Conservation (phyloP, 2,797 vertebrate species). For the Podargus strigoides region DNA sequence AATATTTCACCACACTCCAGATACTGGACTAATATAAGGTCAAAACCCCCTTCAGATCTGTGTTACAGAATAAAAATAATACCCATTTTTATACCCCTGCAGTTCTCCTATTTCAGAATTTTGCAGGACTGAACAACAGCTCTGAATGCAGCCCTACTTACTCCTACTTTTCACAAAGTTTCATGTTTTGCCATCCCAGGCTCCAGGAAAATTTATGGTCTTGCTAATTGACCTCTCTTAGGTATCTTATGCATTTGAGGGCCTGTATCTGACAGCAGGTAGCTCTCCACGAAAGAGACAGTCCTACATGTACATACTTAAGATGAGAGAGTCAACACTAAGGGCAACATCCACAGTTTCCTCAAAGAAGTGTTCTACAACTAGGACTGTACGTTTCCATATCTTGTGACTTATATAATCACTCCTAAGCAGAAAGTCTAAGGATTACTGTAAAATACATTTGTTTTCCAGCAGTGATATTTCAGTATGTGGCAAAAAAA, state of each 20-base stretch:
- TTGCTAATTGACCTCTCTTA: not conserved
- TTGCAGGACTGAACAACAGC: not conserved
- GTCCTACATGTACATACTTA: not conserved
- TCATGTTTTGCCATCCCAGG: not conserved
- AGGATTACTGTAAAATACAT: not conserved
- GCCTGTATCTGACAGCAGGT: not conserved
- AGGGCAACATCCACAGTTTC: rapidly evolving
- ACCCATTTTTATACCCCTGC: not conserved
- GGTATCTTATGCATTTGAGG: not conserved
- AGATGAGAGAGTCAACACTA: not conserved
- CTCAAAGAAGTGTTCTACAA: not conserved
- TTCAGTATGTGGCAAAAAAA: not conserved
- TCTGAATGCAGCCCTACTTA: not conserved
- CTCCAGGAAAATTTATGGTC: not conserved
- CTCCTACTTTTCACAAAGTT: not conserved
- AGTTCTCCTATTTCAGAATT: not conserved
- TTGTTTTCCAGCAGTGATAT: not conserved
- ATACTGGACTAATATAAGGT: not conserved
- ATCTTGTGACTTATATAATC: not conserved
- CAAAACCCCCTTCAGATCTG: not conserved
- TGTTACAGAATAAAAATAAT: not conserved
- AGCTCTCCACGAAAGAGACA: not conserved
- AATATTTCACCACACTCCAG: not conserved
- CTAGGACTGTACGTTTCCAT: not conserved
- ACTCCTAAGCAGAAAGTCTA: not conserved